Evolutionary conservation across 2,113 vertebrate species (phyloP).

Genomic region (Anoplopoma fimbria): DNA sequence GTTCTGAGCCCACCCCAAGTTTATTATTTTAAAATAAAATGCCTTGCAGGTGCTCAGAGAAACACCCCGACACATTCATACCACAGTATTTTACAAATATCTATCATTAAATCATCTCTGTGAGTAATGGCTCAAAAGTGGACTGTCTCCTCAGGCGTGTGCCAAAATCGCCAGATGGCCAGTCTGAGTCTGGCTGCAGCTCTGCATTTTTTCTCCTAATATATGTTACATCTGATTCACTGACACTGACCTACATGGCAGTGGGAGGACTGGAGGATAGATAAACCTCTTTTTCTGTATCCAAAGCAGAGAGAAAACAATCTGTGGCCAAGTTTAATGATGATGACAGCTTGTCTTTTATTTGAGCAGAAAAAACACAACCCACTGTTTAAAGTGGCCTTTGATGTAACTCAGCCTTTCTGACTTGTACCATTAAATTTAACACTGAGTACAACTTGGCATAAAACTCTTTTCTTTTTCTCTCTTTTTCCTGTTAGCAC

Average conservation of each 20-base stretch:
- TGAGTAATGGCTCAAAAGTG: constrained; percentile 53
- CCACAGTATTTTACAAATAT: constrained; percentile 51
- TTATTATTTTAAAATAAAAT: constrained; percentile 48
- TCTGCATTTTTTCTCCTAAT: constrained; percentile 48
- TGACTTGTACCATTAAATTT: constrained; percentile 67
- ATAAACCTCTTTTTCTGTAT: constrained; percentile 58
- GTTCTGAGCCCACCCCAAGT: not conserved
- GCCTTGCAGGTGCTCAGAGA: constrained; percentile 1
- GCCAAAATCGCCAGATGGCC: constrained; percentile 73
- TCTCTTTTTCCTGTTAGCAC: constrained; percentile 26
- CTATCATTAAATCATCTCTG: constrained; percentile 54
- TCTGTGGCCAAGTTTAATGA: constrained; percentile 63
- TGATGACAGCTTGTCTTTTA: constrained; percentile 70
- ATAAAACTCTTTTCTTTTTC: constrained; percentile 22
- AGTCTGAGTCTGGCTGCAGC: constrained; percentile 62
- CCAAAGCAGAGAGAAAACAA: constrained; percentile 58
- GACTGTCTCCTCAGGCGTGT: constrained; percentile 23
- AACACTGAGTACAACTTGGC: constrained; percentile 63
- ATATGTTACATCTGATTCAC: constrained; percentile 68
- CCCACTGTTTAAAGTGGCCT: constrained; percentile 57
- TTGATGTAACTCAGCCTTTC: constrained; percentile 64
- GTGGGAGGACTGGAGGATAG: constrained; percentile 56
- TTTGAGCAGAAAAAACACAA: constrained; percentile 58
- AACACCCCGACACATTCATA: constrained; percentile 24
- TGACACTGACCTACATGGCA: constrained; percentile 69